Evolutionary conservation across 2,888 invertebrate genomes (phyloP).

Genomic region (Atherix ibis): DNA sequence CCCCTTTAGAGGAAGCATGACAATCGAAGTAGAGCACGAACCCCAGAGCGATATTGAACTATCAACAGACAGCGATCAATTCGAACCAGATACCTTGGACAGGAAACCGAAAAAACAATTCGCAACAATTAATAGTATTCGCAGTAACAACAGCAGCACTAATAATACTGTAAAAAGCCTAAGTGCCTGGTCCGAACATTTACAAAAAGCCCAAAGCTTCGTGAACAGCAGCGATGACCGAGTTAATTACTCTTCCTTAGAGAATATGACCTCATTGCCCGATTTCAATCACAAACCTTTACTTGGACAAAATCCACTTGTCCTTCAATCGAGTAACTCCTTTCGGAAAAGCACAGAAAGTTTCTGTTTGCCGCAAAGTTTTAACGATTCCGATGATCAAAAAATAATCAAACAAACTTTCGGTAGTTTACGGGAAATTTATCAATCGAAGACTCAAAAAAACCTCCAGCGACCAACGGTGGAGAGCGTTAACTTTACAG

Average conservation of each 20-base stretch:
- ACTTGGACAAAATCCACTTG: slow-evolving; percentile 35
- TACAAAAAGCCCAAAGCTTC: slow-evolving; percentile 33
- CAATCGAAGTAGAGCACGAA: slow-evolving; percentile 70
- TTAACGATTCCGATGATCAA: slow-evolving; percentile 3
- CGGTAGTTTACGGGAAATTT: slow-evolving; percentile 58
- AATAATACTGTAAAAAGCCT: too few relatives aligned
- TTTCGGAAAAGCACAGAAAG: slow-evolving; percentile 40
- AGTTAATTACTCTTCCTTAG: slow-evolving; percentile 15
- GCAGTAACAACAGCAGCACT: too few relatives aligned
- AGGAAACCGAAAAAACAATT: slow-evolving; percentile 51
- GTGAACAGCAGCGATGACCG: slow-evolving; percentile 21
- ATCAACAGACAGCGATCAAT: slow-evolving; percentile 48
- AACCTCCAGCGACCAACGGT: slow-evolving; percentile 32
- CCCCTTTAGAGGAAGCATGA: slow-evolving; percentile 53
- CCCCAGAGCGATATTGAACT: slow-evolving; percentile 60
- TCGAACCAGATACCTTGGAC: slow-evolving; percentile 75
- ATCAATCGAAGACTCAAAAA: slow-evolving; percentile 41
- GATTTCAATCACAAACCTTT: slow-evolving; percentile 19
- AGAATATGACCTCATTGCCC: slow-evolving; percentile 20
- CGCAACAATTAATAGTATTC: slow-evolving; percentile 11
- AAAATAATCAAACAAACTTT: slow-evolving; percentile 27
- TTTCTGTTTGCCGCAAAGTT: slow-evolving; percentile 1
- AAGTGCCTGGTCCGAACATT: slow-evolving; percentile 38
- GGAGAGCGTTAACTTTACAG: slow-evolving; percentile 16
- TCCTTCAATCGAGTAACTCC: slow-evolving; percentile 51